Evolutionary conservation across 2,888 invertebrate genomes (phyloP).

Genomic region (Thera britannica): DNA sequence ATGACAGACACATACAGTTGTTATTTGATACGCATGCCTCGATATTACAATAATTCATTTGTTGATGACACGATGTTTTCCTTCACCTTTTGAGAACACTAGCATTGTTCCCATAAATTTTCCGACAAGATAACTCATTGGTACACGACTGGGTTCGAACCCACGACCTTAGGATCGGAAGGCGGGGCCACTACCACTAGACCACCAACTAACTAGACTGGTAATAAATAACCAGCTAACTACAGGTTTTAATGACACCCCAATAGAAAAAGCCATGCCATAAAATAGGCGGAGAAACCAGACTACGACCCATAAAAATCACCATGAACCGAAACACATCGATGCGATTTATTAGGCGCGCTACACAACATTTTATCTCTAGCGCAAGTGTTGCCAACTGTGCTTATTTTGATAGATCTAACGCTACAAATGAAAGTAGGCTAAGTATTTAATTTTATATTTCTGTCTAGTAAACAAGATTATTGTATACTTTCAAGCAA

Average conservation of each 20-base stretch:
- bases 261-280: conserved; percentile 27
- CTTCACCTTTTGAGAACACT: too few relatives aligned
- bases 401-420: conserved; percentile 5
- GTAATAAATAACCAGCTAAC: conserved; percentile 25
- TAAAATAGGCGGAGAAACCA: conserved; percentile 30
- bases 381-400: conserved; percentile 22
- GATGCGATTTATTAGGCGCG: conserved; percentile 33
- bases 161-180: too few relatives aligned
- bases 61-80: too few relatives aligned
- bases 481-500: neutral
- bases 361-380: conserved; percentile 38
- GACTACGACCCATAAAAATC: conserved; percentile 42
- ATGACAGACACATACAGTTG: neutral
- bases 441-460: neutral
- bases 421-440: neutral
- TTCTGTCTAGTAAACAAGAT: neutral
- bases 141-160: too few relatives aligned
- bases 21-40: too few relatives aligned
- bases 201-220: conserved; percentile 12
- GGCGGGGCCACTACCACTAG: neutral
- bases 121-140: too few relatives aligned
- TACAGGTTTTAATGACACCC: conserved; percentile 23
- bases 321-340: conserved; percentile 40
- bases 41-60: too few relatives aligned
- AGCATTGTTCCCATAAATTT: too few relatives aligned